Evolutionary conservation across 2,797 vertebrate species (phyloP).

Genomic region (Centroberyx gerrardi): DNA sequence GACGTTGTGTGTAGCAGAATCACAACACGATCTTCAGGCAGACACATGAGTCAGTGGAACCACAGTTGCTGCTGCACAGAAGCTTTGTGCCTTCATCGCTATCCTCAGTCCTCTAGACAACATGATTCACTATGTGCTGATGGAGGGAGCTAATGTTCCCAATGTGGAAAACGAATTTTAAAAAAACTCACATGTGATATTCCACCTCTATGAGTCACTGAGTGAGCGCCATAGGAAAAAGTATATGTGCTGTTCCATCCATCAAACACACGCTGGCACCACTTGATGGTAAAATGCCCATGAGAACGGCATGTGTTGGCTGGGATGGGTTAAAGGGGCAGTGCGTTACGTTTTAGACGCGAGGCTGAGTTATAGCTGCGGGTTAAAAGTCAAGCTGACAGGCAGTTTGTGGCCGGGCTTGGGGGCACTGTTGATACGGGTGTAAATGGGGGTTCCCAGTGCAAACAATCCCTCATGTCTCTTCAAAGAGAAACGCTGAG

Average conservation of each 20-base stretch:
- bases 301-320: slow-evolving; percentile 35
- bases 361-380: slow-evolving; percentile 65
- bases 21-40: slow-evolving; percentile 1
- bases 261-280: slow-evolving; percentile 8
- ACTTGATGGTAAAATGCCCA: slow-evolving; percentile 21
- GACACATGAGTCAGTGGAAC: slow-evolving; percentile 14
- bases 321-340: slow-evolving; percentile 44
- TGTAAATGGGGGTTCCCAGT: slow-evolving; percentile 59
- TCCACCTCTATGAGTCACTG: slow-evolving; percentile 29
- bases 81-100: not conserved
- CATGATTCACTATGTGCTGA: slow-evolving; percentile 57
- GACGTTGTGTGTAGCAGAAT: slow-evolving; percentile 5
- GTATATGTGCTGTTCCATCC: slow-evolving; percentile 38
- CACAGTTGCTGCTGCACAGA: not conserved
- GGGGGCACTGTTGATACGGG: slow-evolving; percentile 58
- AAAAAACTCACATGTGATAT: slow-evolving; percentile 47
- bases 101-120: not conserved
- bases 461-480: slow-evolving; percentile 59
- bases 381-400: slow-evolving; percentile 74
- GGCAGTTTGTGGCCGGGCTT: slow-evolving; percentile 61
- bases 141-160: slow-evolving; percentile 26
- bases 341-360: slow-evolving; percentile 25
- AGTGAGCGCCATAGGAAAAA: slow-evolving; percentile 35
- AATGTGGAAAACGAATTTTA: slow-evolving; percentile 54
- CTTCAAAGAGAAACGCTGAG: slow-evolving; percentile 67